A percentile compares a stretch with the other conserved stretches of the same genome.
Evolutionary conservation across 2,888 invertebrate genomes (phyloP).

Genomic region (Trichogramma dendrolimi): DNA sequence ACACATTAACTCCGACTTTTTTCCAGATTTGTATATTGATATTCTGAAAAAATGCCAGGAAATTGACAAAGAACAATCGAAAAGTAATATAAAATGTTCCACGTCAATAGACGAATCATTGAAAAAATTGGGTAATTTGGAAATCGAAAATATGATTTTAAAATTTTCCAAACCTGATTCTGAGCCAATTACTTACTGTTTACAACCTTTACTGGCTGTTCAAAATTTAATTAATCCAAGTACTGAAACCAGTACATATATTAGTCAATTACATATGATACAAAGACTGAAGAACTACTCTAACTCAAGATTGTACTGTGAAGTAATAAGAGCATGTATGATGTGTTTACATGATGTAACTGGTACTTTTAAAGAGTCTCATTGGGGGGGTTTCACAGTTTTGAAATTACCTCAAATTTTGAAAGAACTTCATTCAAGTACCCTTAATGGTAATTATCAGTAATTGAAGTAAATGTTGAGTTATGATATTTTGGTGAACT

Average conservation of each 20-base stretch:
- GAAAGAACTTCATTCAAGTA: constrained; percentile 62
- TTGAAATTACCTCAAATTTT: constrained; percentile 83
- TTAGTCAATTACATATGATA: constrained; percentile 78
- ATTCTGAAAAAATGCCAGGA: constrained; percentile 75
- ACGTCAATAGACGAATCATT: constrained; percentile 60
- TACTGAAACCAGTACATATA: constrained; percentile 74
- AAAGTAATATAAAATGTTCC: constrained; percentile 58
- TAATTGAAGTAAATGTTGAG: neutral
- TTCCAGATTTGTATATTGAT: constrained; percentile 58
- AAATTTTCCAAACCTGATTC: constrained; percentile 54
- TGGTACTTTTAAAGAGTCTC: constrained; percentile 77
- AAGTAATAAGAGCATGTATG: constrained; percentile 83
- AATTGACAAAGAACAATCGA: constrained; percentile 61
- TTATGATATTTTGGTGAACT: neutral
- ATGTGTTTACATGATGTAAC: constrained; percentile 85
- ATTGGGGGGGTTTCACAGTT: constrained; percentile 93
- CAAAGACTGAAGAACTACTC: constrained; percentile 79
- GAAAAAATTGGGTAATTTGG: constrained; percentile 61
- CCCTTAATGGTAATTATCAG: constrained; percentile 51
- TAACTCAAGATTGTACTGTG: constrained; percentile 78
- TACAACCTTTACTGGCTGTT: constrained; percentile 78
- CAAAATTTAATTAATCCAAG: constrained; percentile 82
- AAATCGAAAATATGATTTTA: constrained; percentile 61
- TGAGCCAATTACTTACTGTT: constrained; percentile 67
- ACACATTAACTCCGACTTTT: neutral